Evolutionary conservation across 2,888 invertebrate genomes (phyloP).

Genomic region (Chaetogeoica ovagalla): DNA sequence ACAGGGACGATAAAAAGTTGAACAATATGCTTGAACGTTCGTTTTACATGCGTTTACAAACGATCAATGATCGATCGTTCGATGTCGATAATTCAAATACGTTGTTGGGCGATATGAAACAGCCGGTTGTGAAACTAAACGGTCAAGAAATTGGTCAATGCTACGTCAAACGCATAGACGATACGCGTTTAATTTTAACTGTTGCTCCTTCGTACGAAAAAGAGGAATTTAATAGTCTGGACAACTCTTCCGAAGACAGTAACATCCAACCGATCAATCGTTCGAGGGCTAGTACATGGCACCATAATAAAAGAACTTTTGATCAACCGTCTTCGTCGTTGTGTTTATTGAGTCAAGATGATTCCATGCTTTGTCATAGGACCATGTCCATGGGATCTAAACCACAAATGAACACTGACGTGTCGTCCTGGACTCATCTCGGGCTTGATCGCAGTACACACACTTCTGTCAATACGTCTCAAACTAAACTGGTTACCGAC

Average conservation of each 20-base stretch:
- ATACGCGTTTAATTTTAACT: slow-evolving; percentile 33
- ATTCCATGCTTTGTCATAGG: slow-evolving; percentile 14
- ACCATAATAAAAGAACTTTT: slow-evolving; percentile 13
- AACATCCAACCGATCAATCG: slow-evolving; percentile 16
- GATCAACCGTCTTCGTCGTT: not conserved
- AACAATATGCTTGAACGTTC: slow-evolving; percentile 35
- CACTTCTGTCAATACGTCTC: not conserved
- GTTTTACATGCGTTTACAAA: slow-evolving; percentile 25
- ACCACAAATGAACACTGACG: not conserved
- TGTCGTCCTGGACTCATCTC: slow-evolving; percentile 28
- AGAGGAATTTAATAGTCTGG: not conserved
- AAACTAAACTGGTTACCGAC: too few species aligned
- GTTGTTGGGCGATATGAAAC: not conserved
- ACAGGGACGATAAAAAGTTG: slow-evolving; percentile 21
- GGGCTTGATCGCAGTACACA: not conserved
- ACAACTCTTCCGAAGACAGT: slow-evolving; percentile 6
- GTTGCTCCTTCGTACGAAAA: slow-evolving; percentile 16
- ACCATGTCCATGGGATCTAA: slow-evolving; percentile 43
- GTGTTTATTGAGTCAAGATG: not conserved
- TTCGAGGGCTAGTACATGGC: slow-evolving; percentile 48
- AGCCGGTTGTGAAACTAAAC: slow-evolving; percentile 12
- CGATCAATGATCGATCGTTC: slow-evolving; percentile 30
- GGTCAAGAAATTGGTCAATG: slow-evolving; percentile 45
- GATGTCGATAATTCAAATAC: slow-evolving; percentile 6
- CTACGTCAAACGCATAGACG: slow-evolving; percentile 32